Base-by-base conservation (phyloP, 2,888 invertebrate species). In the Leptopterna dolabrata region DNA sequence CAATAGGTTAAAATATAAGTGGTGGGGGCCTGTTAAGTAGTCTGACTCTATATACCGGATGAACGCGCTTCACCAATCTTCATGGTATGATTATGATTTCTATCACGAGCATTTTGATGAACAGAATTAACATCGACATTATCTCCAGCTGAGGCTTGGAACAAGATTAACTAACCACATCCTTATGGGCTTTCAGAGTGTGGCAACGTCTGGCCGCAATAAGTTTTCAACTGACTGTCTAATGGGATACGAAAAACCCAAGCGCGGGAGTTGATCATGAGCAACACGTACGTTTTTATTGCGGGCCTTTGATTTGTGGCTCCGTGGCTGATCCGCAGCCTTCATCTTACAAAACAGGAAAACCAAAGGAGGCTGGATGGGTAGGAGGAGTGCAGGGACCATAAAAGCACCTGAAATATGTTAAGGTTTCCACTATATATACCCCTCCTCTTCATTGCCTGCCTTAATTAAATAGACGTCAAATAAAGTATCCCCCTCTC, bases 381-480 rank as follows among this genome's bases (percentile, higher is more conserved):
- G 14, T 41, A 30, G 29, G 81, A 36, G 30, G 55, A 29, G 29
- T 3, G 51, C 27, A 16, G 30, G 83, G 24, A 13, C 73, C 76
- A 85, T 85, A 85, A 76, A 85, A 85, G 85, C 85, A 85, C 36
- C 83, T 85, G 73, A 85, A 85, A 85, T 85, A 85, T 85, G 85
- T 85, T 85, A 76, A 85, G 73, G 76, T 76, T 47, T 45, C 73
- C 73, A 73, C 85, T 63, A 63, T 51, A 51, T 19, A 63, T 63
- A 63, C 63, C 63, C 63, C 76, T 47, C 85, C 71, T 29, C 85
- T 45, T 45, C 78, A 78, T 78, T 47, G 85, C 73, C 76, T 27
- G 85, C 73, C 85, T 85, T 85, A 85, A 85, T 85, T 85, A 85
- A 85, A 85, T 47, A 85, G 73, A 85, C 85, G 85, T 85, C 85